Base-by-base conservation (phyloP, 2,888 invertebrate genomes). In the Cartodere bifasciata region DNA sequence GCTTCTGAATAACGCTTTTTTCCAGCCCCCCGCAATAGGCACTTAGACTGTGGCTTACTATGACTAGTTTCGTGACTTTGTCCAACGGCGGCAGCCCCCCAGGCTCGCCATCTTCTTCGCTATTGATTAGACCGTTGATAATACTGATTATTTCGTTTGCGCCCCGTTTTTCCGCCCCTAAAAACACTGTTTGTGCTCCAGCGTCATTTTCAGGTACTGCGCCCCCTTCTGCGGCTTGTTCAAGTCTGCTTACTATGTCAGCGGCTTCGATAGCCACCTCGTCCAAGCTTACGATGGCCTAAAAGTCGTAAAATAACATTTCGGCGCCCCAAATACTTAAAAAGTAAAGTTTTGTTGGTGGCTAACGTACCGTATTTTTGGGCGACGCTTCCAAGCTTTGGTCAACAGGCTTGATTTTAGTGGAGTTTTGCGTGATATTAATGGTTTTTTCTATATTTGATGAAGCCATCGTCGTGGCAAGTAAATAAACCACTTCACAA, bases 11-110 rank as follows among this genome's bases (percentile, higher is more conserved):
- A 56, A 86, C 81, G 40, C 70, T 67, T 23, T 82, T 67, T 39
- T 87, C 85, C 39, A 92, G 58, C 30, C 84, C 77, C n/a, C 84
- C 79, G 39, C 87, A 75, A 52, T 86, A 81, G 1, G 91, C 88
- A 3, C 83, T 78, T 42, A 92, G 70, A 52, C 85, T 83, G 56
- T 91, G 90, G n/a, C 87, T 79, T 13, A 87, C 68, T 31, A 90
- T 70, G 6, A 86, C 73, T 38, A 78, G 60, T 27, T 68, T 71
- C 32, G 68, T 64, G 23, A 72, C 66, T 40, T 73, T 71, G 34
- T 77, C 75, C 6, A 79, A 64, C 23, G 70, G 59, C 27, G 76
- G 65, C 31, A 75, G 64, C 13, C 68, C 69, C 13, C 47, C 30
- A 36, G 71, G 72, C 47, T 72, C 74, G 35, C 75, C 76, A 47